Evolutionary conservation across 2,888 invertebrate genomes (phyloP), one percentile per base, ranked within the genome.

Genomic region (Agriopis aurantiaria): DNA sequence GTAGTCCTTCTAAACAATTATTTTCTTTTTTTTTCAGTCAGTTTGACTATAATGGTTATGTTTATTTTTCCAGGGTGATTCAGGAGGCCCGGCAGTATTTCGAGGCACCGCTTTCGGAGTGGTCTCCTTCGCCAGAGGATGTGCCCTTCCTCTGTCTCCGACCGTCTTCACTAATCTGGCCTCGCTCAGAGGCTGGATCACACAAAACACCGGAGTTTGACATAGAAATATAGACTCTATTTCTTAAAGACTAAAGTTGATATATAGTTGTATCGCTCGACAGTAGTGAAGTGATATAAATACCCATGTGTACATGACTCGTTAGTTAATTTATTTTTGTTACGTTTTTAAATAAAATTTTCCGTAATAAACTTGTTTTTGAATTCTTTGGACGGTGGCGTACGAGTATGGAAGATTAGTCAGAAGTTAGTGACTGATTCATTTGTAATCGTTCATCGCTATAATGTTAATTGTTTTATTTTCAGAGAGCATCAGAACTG

Each of bases 111-210:
- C 90, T 0, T 91, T 89, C 58, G 95, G 95, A 6, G 90, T 95
- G 52, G 93, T 94, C 9, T 95, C 95, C 0, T 94, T 93, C 75
- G 94, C 94, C 0, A 82, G 94, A 73, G 94, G 94, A 58, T 94
- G 95, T 68, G 95, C 94, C 0, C 81, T 92, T 51, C 93, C 94
- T 0, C 88, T 94, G 2, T 93, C 93, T 0, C 95, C 95, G 3
- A 94, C 94, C 0, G 94, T 95, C 45, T 94, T 94, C 84, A 88
- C 92, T 17, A 94, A 93, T 76, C 73, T 94, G 23, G 93, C 93
- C 0, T 81, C 92, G 0, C 87, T 92, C 1, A 80, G 93, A 61
- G 86, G 84, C 72, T 95, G 95, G 95, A 80, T 95, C 80, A 85
- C 91, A 12, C 85, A 89, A 70, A 92, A 87, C 76, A 91, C 94